Percentiles rank a stretch among this genome's conserved stretches.
These are phyloP conservation scores for Diabrotica balteata DNA, from an alignment of 2,888 invertebrate species.

Conservation along the genomic window DNA sequence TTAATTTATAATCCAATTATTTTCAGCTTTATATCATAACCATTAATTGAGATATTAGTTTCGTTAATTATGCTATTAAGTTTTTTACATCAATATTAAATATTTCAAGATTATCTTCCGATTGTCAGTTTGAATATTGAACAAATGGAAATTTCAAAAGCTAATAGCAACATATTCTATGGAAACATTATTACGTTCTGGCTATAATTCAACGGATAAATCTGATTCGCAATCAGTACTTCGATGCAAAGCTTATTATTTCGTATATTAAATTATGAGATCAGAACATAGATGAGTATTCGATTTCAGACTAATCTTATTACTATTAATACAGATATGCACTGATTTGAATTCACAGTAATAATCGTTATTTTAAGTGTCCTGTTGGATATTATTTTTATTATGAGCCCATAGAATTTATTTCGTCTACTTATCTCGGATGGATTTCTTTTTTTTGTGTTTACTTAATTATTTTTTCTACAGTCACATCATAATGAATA, in stretches of 20 bases:
- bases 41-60: too few species aligned
- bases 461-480: too few species aligned
- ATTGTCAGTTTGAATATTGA: conserved; percentile 16
- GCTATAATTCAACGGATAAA: conserved; percentile 26
- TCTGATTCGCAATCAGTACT: conserved; percentile 28
- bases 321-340: conserved; percentile 14
- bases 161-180: conserved; percentile 20
- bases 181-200: conserved; percentile 23
- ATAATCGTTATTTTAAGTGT: too few species aligned
- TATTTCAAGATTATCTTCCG: conserved; percentile 8
- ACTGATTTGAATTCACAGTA: too few species aligned
- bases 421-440: too few species aligned
- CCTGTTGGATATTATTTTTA: too few species aligned
- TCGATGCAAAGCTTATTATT: conserved; percentile 34
- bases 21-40: too few species aligned
- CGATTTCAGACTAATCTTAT: conserved; percentile 32
- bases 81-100: conserved; percentile 3
- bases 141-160: conserved; percentile 21
- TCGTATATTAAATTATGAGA: conserved; percentile 35
- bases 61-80: too few species aligned
- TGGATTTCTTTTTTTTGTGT: too few species aligned
- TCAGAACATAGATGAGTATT: conserved; percentile 29
- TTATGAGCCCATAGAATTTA: too few species aligned
- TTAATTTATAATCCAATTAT: too few species aligned
- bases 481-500: too few species aligned